Conservation (phyloP, 2,113 vertebrate species). For the Actenoides lindsayi region DNA sequence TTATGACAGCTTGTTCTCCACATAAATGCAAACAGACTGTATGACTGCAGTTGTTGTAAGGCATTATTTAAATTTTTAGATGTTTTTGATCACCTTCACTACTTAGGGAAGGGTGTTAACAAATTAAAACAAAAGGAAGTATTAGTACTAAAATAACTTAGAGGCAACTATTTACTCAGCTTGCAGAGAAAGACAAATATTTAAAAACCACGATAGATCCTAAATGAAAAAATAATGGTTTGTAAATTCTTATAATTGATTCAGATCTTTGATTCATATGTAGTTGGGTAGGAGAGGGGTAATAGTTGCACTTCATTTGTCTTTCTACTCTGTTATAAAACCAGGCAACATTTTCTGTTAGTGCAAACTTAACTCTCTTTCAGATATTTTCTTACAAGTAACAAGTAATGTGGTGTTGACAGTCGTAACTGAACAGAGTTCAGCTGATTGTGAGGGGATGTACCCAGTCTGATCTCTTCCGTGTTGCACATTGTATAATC, state of each 20-base stretch:
- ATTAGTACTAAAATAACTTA: background rate
- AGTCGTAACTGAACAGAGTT: background rate
- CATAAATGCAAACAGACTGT: background rate
- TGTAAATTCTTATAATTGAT: background rate
- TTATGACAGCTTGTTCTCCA: constrained; percentile 21
- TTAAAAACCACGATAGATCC: background rate
- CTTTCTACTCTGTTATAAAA: background rate
- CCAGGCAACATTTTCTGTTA: background rate
- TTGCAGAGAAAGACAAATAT: background rate
- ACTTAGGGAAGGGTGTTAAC: background rate
- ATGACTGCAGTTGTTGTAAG: background rate
- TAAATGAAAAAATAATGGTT: constrained; percentile 6
- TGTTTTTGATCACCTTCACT: background rate
- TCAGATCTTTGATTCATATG: background rate
- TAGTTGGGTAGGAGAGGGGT: background rate
- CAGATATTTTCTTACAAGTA: background rate
- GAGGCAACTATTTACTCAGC: background rate
- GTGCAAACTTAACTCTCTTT: background rate
- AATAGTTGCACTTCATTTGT: background rate
- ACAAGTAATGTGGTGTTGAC: background rate
- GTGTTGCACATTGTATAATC: background rate
- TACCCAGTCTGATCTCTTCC: background rate
- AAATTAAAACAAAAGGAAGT: constrained; percentile 10
- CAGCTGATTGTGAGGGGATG: background rate
- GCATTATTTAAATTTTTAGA: background rate